Evolutionary conservation across 2,888 invertebrate species (phyloP), one percentile per base, ranked within the genome.

Genomic region (Nymphalis urticae): DNA sequence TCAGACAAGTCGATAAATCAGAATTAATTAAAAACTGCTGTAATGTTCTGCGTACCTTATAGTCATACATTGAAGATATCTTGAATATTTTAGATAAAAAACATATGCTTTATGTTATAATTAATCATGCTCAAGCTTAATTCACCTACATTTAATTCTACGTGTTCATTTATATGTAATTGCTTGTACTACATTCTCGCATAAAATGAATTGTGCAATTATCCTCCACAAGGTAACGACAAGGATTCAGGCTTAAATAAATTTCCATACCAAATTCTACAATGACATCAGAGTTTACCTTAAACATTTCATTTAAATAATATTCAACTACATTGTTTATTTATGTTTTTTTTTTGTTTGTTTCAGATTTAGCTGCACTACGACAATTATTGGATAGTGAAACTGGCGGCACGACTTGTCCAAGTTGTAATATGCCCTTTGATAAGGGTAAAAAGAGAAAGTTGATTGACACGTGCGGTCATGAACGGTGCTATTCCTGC

Each of bases 371-470:
- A 85, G 97, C 97, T 79, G 96, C 97, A 77, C 96, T 97, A 82
- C 93, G 96, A 76, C 95, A 96, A 78, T 93, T 97, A 75, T 94
- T 97, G 82, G 97, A 96, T 84, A 95, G 95, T 80, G 96, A 96
- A 86, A 94, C 95, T 69, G 95, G 94, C 68, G 94, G 94, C 74
- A 94, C 94, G 63, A 94, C 94, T 73, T 97, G 97, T 89, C 97
- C 97, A 75, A 96, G 96, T 88, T 97, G 97, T 93, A 96, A 96
- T 89, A 97, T 97, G 95, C 97, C 98, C 79, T 98, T 98, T 93
- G 98, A 98, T 92, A 97, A 98, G 92, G 98, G 98, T 89, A 98
- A 98, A 93, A 98, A 98, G 92, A 95, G 98, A 89, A 96, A 97
- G 87, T 94, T 98, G 83, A 98, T 98, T 85, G 98, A 98, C 93